Base-by-base conservation (phyloP, 2,888 invertebrate species). In the Unio pictorum region DNA sequence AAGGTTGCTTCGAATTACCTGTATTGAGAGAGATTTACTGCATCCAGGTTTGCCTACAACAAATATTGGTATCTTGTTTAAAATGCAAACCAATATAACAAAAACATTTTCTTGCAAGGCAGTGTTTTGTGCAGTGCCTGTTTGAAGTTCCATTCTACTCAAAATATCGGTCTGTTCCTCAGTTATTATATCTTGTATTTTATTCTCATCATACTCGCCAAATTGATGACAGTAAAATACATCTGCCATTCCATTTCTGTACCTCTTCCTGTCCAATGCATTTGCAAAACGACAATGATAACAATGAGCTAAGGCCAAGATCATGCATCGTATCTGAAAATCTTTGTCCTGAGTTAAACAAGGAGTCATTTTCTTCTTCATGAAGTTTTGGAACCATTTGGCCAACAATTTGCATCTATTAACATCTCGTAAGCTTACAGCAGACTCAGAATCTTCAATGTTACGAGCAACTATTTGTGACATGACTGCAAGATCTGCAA, bases 31-130 rank as follows among this genome's bases (percentile, higher is more conserved):
- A 15, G 84, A 84, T 63, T 84, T 84, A 64, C 82, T 83, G 63
- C 82, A 84, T 0, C 84, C 84, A 6, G 84, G 83, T 71, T 84
- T 82, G 11, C 84, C 84, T 34, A 84, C 82, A 6, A 84, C 68
- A 71, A 84, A 84, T 11, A 84, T 73, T 20, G 84, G 84, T 28
- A 83, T 79, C 64, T 55, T 73, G 55, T 80, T 83, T 45, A 83
- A 68, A 55, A 84, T 82, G 59, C 82, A 79, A 4, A 82, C 80
- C 11, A 84, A 56, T 6, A 82, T 75, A 5, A 84, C 78, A 76
- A 84, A 84, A 0, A 84, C 84, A 69, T 84, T 84, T 72, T 84
- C 84, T 30, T 70, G 72, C 18, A 84, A 67, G 8, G 84, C 81
- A 26, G 77, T 76, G 59, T 84, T 84, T 28, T 71, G 70, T 54